phyloP scores from a whole-genome alignment of 2,797 vertebrate genomes.

The Distichodus sexfasciatus region DNA sequence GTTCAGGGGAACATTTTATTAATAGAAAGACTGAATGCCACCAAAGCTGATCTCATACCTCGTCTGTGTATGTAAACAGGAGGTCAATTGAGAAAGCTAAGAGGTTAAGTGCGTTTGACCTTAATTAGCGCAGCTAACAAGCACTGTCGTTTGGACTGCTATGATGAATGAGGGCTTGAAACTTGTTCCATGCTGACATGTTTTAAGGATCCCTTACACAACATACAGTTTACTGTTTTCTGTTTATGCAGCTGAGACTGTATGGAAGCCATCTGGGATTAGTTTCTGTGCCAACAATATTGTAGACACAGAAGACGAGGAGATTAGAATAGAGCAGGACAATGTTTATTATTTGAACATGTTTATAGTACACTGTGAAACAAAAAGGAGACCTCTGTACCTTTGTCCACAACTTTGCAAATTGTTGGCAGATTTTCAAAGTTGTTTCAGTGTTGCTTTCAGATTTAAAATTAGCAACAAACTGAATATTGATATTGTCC shows the following conservation, averaged over 20 bases:
- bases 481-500: too few relatives aligned
- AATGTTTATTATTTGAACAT: not conserved
- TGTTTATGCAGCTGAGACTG: slow-evolving; percentile 7
- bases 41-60: slow-evolving; percentile 40
- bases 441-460: too few relatives aligned
- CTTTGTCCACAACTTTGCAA: too few relatives aligned
- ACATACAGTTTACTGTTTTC: slow-evolving; percentile 15
- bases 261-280: slow-evolving; percentile 30
- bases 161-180: slow-evolving; percentile 15
- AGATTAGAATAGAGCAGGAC: not conserved
- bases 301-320: not conserved
- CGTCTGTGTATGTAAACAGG: slow-evolving; percentile 49
- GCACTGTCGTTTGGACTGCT: slow-evolving; percentile 23
- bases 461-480: too few relatives aligned
- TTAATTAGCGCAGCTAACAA: slow-evolving; percentile 47
- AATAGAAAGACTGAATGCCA: slow-evolving; percentile 42
- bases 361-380: too few relatives aligned
- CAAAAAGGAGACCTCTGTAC: too few relatives aligned
- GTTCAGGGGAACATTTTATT: slow-evolving; percentile 54
- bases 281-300: not conserved
- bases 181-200: not conserved
- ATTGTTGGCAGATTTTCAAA: too few relatives aligned
- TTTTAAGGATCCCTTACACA: slow-evolving; percentile 14
- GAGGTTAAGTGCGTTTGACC: slow-evolving; percentile 44
- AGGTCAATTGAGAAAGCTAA: slow-evolving; percentile 29